phyloP scores from a whole-genome alignment of 2,113 vertebrate genomes.

The Dromas ardeola region DNA sequence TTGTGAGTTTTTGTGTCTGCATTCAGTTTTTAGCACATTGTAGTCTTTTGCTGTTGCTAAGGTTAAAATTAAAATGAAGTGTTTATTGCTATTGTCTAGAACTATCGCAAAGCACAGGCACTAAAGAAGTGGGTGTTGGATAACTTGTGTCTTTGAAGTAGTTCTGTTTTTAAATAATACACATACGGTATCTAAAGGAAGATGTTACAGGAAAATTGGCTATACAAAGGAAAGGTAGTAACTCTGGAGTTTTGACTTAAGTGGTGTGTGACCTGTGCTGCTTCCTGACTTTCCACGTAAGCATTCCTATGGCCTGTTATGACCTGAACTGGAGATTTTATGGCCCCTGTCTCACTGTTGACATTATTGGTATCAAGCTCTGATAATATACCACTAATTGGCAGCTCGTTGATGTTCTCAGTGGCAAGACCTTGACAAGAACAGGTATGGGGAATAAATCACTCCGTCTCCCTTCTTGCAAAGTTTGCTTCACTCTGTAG shows the following conservation, averaged over 20 bases:
- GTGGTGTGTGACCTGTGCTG: background rate
- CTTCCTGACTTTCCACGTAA: background rate
- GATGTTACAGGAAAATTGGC: background rate
- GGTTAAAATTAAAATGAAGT: constrained; percentile 38
- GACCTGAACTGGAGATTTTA: background rate
- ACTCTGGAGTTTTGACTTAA: background rate
- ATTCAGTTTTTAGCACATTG: background rate
- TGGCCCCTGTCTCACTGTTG: background rate
- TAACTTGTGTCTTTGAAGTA: background rate
- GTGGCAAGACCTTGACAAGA: background rate
- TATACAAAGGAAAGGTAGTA: background rate
- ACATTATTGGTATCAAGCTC: background rate
- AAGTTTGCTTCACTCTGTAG: background rate
- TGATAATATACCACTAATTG: background rate
- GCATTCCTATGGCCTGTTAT: background rate
- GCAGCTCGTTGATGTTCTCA: background rate
- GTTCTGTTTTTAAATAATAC: background rate
- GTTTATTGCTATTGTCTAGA: background rate
- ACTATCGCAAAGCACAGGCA: background rate
- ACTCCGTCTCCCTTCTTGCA: background rate
- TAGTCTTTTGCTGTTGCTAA: background rate
- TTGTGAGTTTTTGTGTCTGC: background rate
- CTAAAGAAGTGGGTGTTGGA: background rate
- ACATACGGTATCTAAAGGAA: background rate
- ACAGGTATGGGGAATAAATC: background rate